These are phyloP conservation scores for Takifugu bimaculatus DNA, from an alignment of 2,113 vertebrate species.

Conservation along the genomic window DNA sequence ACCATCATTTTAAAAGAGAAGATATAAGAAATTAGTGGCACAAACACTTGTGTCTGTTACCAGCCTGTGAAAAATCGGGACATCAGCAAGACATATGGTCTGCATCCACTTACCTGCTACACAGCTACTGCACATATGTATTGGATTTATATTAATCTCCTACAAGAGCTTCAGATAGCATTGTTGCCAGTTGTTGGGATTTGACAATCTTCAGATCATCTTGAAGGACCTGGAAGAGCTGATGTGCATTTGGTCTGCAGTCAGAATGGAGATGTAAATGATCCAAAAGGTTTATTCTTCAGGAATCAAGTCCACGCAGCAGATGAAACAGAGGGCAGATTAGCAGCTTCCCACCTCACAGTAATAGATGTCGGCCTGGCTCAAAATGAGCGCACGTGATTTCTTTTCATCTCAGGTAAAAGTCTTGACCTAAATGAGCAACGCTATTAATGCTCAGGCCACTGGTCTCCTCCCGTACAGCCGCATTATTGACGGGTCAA, in stretches of 20 bases:
- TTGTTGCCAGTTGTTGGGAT: constrained; percentile 2
- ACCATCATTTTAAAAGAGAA: too few relatives aligned
- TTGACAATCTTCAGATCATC: neutral
- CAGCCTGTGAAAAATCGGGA: constrained; percentile 58
- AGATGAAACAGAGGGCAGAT: neutral
- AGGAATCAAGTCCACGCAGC: neutral
- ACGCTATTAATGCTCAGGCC: too few relatives aligned
- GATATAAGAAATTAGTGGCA: too few relatives aligned
- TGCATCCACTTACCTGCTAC: constrained; percentile 30
- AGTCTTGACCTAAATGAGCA: too few relatives aligned
- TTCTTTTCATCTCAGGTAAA: neutral
- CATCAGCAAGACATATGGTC: constrained; percentile 51
- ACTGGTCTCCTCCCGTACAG: too few relatives aligned
- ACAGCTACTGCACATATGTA: constrained; percentile 53
- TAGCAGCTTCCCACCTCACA: neutral
- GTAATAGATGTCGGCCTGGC: neutral
- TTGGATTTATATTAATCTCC: constrained; percentile 50
- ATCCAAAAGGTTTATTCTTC: neutral
- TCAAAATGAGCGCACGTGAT: neutral
- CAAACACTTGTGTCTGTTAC: constrained; percentile 24
- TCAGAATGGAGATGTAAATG: constrained; percentile 3
- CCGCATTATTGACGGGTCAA: too few relatives aligned
- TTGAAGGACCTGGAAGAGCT: neutral
- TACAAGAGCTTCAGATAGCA: constrained; percentile 11
- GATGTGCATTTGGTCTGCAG: constrained; percentile 12